phyloP scores from a whole-genome alignment of 2,113 vertebrate genomes.

The Chaetura pelagica region DNA sequence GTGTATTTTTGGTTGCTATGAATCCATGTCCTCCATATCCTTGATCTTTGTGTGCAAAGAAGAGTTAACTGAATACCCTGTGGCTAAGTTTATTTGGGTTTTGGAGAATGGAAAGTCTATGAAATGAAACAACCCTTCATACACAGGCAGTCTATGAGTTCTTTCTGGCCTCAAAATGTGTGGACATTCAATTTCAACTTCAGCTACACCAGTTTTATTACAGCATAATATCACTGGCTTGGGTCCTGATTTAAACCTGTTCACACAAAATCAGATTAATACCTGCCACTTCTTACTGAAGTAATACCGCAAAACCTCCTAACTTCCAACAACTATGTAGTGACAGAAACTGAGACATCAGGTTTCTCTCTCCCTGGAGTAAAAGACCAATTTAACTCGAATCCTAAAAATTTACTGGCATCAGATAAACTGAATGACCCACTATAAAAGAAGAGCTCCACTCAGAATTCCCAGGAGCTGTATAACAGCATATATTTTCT shows the following conservation, averaged over 20 bases:
- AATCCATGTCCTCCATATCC: not conserved
- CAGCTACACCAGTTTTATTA: not conserved
- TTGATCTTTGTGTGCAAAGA: not conserved
- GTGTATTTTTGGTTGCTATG: not conserved
- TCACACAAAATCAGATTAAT: slow-evolving; percentile 11
- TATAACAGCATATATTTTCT: not conserved
- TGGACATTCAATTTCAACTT: not conserved
- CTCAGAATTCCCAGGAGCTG: not conserved
- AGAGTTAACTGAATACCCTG: not conserved
- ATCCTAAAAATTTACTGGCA: slow-evolving; percentile 1
- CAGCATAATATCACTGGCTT: not conserved
- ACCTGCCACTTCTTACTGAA: not conserved
- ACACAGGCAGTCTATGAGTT: not conserved
- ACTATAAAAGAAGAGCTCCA: not conserved
- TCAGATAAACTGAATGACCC: not conserved
- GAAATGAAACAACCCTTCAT: not conserved
- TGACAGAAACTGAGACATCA: not conserved
- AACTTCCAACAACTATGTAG: not conserved
- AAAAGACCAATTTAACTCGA: not conserved
- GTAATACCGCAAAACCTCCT: slow-evolving; percentile 10
- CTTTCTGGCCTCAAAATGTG: not conserved
- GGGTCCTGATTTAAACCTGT: not conserved
- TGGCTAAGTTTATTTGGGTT: not conserved
- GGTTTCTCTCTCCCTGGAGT: not conserved
- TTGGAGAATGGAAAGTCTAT: not conserved